Percentiles rank a stretch among this genome's conserved stretches.
Evolutionary conservation across 2,888 invertebrate species (phyloP).

Genomic region (Phortica okadai): DNA sequence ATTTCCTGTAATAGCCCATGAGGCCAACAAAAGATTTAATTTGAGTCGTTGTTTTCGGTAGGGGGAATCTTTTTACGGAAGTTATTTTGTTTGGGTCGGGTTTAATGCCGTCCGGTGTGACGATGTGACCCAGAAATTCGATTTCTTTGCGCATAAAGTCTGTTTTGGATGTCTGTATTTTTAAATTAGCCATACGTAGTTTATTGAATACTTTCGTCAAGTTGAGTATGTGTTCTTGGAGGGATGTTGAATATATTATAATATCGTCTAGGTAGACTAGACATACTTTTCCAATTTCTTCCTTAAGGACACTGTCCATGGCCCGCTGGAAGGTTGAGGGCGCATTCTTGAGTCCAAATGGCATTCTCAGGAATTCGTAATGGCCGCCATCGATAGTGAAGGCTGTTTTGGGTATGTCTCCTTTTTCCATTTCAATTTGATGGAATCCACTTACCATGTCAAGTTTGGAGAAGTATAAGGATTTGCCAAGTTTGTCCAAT

Average conservation of each 20-base stretch:
- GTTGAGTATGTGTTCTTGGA: background rate
- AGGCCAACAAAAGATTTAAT: constrained; percentile 23
- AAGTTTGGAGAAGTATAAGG: too few species aligned
- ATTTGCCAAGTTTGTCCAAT: too few species aligned
- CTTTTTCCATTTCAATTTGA: too few species aligned
- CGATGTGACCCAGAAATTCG: background rate
- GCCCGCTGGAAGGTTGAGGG: constrained; percentile 4
- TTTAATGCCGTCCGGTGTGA: constrained; percentile 2
- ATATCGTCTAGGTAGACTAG: constrained; percentile 29
- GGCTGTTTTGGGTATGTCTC: too few species aligned
- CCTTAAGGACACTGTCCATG: background rate
- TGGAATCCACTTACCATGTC: too few species aligned
- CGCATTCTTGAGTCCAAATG: too few species aligned
- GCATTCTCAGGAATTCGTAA: constrained; percentile 3
- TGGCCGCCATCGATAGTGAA: too few species aligned
- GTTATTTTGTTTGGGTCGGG: constrained; percentile 3
- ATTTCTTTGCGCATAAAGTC: background rate
- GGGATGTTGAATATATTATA: constrained; percentile 36
- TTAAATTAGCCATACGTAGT: background rate
- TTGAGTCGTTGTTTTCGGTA: background rate
- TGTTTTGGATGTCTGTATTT: background rate
- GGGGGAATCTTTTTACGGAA: background rate
- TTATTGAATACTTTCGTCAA: background rate
- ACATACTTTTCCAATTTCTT: too few species aligned
- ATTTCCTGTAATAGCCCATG: constrained; percentile 48